These are phyloP conservation scores for Dipodomys ordii DNA, from an alignment of 2,113 vertebrate species.

Conservation along the genomic window DNA sequence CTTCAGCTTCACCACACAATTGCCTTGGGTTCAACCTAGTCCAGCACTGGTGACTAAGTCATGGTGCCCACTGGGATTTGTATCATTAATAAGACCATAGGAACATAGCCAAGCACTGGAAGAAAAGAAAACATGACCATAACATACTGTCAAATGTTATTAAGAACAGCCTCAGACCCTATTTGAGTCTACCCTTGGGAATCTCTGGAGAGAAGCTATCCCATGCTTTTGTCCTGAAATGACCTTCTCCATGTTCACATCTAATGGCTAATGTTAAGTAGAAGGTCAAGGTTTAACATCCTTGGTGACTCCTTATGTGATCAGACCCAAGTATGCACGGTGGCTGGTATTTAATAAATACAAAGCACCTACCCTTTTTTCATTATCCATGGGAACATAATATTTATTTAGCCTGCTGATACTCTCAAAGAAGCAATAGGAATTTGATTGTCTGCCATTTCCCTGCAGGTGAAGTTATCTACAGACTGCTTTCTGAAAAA, in stretches of 20 bases:
- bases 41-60: conserved; percentile 17
- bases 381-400: background rate
- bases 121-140: conserved; percentile 36
- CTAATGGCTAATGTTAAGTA: background rate
- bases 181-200: background rate
- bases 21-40: conserved; percentile 49
- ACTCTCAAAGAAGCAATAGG: background rate
- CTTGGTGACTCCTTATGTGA: background rate
- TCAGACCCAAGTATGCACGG: background rate
- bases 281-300: background rate
- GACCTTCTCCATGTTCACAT: background rate
- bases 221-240: background rate
- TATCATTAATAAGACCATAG: conserved; percentile 19
- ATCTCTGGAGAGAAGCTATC: conserved; percentile 4
- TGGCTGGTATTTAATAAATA: background rate
- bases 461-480: background rate
- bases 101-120: conserved; percentile 39
- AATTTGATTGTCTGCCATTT: background rate
- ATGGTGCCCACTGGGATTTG: conserved; percentile 46
- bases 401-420: background rate
- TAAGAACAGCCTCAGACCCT: background rate
- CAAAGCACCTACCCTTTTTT: background rate
- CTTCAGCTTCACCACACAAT: conserved; percentile 37
- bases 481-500: background rate
- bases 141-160: conserved; percentile 38